Evolutionary conservation across 2,113 vertebrate species (phyloP), one percentile per base, ranked within the genome.

Genomic region (Hiodon tergisus): DNA sequence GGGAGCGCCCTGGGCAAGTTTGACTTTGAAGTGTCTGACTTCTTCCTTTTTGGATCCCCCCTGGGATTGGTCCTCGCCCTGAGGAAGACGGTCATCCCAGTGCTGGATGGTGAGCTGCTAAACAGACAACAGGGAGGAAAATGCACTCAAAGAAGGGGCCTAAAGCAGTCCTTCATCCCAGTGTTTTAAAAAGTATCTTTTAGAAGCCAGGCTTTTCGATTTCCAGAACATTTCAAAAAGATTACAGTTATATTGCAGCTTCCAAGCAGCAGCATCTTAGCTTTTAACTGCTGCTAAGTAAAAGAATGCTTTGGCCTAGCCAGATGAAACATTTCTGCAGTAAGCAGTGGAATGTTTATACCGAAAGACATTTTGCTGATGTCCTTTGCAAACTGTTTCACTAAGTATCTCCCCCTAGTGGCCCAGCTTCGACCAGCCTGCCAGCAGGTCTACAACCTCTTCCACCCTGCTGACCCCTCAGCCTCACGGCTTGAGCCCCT

Each of bases 381-480:
- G 65, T 77, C 14, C 31, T 58, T 48, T 11, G 9, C 9, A 50
- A 68, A 11, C 48, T 31, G 74, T 5, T 50, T 78, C 72, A 59
- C 72, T 80, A n/a, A 11, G 60, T 82, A 17, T 81, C 77, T 81
- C 80, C 81, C 80, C 77, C 6, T 90, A 98, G 95, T 96, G 90
- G 87, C 92, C 67, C 89, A 88, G 83, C 84, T 92, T 74, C 83
- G 85, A 3, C 91, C 91, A 14, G 89, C 90, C 51, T 99, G 97
- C 81, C 96, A 97, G 88, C 97, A 99, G 88, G 93, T 99, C 57
- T 97, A 98, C 82, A 99, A 99, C 91, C 92, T 99, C 75, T 99
- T 99, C 85, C 96, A 99, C 82, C 95, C 97, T 0, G 95, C 97
- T 6, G 97, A 99, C 85, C 97, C 97, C 0, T 99, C 97, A 0